Base-by-base conservation (phyloP, 1,140 invertebrate genomes). In the Drosophila ananassae region DNA sequence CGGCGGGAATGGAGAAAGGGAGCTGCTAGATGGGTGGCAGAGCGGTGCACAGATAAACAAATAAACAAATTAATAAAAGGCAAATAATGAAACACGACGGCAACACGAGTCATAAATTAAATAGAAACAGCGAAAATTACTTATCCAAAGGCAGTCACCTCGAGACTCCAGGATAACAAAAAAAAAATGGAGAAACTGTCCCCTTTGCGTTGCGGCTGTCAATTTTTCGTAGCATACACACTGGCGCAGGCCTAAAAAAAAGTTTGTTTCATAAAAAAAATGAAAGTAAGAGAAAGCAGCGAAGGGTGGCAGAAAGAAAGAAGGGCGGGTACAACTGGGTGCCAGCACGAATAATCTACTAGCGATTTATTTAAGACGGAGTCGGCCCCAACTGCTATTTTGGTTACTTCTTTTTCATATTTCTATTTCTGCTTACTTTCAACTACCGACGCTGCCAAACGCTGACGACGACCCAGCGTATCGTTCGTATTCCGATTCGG, bases 11-110 rank as follows among this genome's bases (percentile, higher is more conserved):
- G 30, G 51, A 73, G 79, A 66, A 48, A 80, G 74, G 47, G 68
- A 83, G 50, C 62, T 30, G 63, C 41, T 17, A 47, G 41, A 5
- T 39, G 75, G 10, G 9, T 22, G 21, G 51, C 32, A 32, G 32
- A 8, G 21, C 51, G 44, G 39, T 57, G 67, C 67, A 50, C 54
- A 76, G 72, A 57, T 74, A 74, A 56, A 74, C 78, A 89, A 87
- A 89, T 87, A 87, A 89, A 87, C 82, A 89, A 87, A 87, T 87
- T 87, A 87, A 87, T 87, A 89, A 87, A 89, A 89, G 62, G 56
- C 79, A 87, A 87, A 89, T 89, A 89, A 89, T 53, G 30, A 64
- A 47, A 62, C 75, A 75, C 52, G 81, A 78, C 60, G 81, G 81
- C 75, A 82, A 79, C 75, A 87, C 66, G 79, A 89, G 83, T 83